Base-by-base conservation (phyloP, 2,113 vertebrate genomes). In the Nycticryphes semicollaris region DNA sequence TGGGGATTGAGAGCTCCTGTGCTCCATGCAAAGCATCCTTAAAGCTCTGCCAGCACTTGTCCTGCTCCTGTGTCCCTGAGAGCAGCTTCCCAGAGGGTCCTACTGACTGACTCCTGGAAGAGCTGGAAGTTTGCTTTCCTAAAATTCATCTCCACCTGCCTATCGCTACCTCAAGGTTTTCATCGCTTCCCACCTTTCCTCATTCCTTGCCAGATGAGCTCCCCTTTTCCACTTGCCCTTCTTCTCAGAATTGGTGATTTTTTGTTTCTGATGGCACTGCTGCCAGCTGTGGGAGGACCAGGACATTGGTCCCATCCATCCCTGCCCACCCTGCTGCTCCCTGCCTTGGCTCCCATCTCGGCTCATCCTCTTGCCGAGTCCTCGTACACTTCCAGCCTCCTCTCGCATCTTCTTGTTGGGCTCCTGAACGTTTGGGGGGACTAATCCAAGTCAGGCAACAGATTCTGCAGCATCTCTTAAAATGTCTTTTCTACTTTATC, bases 151-250 rank as follows among this genome's bases (percentile, higher is more conserved):
- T 43, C 74, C 68, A 22, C 84, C 60, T 87, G 51, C 72, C 67
- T 91, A 18, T 73, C 87, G 8, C 96, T 97, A 96, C 97, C 96
- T 96, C 96, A 85, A 76, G 64, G 84, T 70, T 94, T 91, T 85
- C 79, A 41, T 63, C 17, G 6, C 50, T 63, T 72, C 70, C 47
- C 81, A 73, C 45, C 31, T 82, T 88, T 63, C 77, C 78, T 96
- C 81, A 5, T 59, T 67, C 69, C 48, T 74, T 74, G 43, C 78
- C 81, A 22, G 8, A 50, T 7, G 6, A 85, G 17, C 35, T 70
- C 15, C 3, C 39, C 48, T 30, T 86, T 24, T 56, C 75, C 27
- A 9, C 37, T 54, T 24, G 41, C 47, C 35, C 14, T 24, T 45
- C 30, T 69, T 72, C n/a, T 27, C 51, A 53, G 62, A 21, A 59